Evolutionary conservation across 2,797 vertebrate species (phyloP).

Genomic region (Aselliscus stoliczkanus): DNA sequence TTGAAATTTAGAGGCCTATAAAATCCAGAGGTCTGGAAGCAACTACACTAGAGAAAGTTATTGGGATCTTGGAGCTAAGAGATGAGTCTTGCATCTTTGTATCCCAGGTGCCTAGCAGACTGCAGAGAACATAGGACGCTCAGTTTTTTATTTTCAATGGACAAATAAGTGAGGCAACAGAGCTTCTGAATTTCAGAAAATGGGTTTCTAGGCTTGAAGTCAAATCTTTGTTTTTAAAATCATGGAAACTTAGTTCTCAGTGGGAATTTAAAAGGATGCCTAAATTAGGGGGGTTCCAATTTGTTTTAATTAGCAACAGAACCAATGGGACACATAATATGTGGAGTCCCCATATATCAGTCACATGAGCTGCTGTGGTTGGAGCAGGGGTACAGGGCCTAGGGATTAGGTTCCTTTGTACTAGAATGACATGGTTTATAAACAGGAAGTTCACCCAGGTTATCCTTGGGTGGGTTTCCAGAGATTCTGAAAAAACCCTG

Average conservation of each 20-base stretch:
- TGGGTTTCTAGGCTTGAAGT: not conserved
- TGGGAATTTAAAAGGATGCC: not conserved
- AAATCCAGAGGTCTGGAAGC: not conserved
- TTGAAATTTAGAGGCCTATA: not conserved
- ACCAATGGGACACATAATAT: not conserved
- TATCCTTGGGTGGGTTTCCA: not conserved
- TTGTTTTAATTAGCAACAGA: constrained; percentile 7
- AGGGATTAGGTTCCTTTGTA: no score
- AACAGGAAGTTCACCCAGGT: not conserved
- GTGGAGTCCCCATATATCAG: not conserved
- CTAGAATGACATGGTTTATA: not conserved
- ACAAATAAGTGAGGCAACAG: not conserved
- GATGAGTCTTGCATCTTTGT: not conserved
- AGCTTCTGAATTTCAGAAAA: not conserved
- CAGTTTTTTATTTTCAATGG: not conserved
- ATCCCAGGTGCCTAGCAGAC: not conserved
- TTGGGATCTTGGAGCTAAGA: not conserved
- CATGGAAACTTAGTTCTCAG: not conserved
- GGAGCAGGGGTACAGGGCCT: not conserved
- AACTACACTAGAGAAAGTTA: not conserved
- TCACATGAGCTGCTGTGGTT: not conserved
- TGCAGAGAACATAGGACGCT: not conserved
- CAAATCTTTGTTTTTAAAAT: not conserved
- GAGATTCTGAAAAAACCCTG: not conserved
- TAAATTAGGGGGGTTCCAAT: not conserved